Conservation (phyloP, 2,888 invertebrate genomes). For the Morpho deidamia region DNA sequence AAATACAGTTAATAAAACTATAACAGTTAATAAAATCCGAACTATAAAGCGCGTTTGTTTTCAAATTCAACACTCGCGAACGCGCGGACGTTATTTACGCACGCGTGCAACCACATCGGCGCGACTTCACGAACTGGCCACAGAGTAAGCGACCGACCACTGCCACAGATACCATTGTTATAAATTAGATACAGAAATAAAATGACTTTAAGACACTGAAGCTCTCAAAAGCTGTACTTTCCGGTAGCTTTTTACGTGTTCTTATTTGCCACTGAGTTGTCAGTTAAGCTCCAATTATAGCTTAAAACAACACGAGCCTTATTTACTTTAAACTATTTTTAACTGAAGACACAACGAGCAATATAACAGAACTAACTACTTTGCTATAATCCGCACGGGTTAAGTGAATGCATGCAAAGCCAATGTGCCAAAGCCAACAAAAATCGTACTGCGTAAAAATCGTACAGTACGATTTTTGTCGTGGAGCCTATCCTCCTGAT, state of each 20-base stretch:
- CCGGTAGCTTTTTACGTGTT: constrained; percentile 8
- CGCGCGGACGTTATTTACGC: constrained; percentile 47
- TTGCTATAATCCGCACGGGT: too few relatives aligned
- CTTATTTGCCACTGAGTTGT: constrained; percentile 4
- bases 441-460: too few relatives aligned
- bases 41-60: constrained; percentile 40
- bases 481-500: too few relatives aligned
- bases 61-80: constrained; percentile 53
- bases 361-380: too few relatives aligned
- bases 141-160: constrained; percentile 28
- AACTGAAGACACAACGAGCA: too few relatives aligned
- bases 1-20: constrained; percentile 40
- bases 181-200: constrained; percentile 60
- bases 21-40: constrained; percentile 33
- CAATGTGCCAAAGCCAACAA: too few relatives aligned
- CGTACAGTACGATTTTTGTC: too few relatives aligned
- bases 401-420: too few relatives aligned
- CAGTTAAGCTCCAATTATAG: neutral
- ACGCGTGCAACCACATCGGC: constrained; percentile 64
- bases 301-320: constrained; percentile 33
- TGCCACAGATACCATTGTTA: constrained; percentile 43
- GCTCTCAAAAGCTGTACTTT: constrained; percentile 30
- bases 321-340: neutral
- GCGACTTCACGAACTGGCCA: constrained; percentile 60
- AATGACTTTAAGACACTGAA: constrained; percentile 38